phyloP scores from a whole-genome alignment of 2,113 vertebrate genomes.

The Mastomys natalensis region DNA sequence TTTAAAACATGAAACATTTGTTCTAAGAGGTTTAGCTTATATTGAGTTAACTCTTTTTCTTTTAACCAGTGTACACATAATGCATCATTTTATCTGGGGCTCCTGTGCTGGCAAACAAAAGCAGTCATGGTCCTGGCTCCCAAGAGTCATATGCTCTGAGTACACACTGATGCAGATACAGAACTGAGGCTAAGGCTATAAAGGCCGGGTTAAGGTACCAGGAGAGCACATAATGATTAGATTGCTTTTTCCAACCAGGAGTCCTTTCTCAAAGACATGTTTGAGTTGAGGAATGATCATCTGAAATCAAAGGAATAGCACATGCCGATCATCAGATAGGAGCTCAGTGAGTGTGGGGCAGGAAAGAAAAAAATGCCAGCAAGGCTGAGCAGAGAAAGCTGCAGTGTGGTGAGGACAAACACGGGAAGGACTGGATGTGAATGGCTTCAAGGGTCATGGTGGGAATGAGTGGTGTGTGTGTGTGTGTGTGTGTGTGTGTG shows the following conservation, averaged over 20 bases:
- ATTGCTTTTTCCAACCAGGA: background rate
- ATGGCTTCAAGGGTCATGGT: background rate
- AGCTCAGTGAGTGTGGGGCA: background rate
- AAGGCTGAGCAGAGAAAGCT: no score
- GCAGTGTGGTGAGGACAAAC: background rate
- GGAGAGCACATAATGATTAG: background rate
- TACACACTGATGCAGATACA: background rate
- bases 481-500: background rate
- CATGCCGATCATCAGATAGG: background rate
- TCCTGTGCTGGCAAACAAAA: background rate
- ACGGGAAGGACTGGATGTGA: background rate
- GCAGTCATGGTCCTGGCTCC: background rate
- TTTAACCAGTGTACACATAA: background rate
- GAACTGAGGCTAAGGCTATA: background rate
- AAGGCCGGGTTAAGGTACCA: background rate
- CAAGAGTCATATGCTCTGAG: background rate
- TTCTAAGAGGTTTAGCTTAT: background rate
- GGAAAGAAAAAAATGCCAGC: background rate
- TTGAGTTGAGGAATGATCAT: background rate
- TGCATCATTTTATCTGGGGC: background rate
- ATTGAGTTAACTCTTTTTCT: background rate
- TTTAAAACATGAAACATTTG: conserved; percentile 22
- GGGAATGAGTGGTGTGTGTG: background rate
- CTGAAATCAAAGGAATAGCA: background rate
- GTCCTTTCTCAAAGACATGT: background rate